Evolutionary conservation across 1,140 invertebrate species (phyloP), one percentile per base, ranked within the genome.

Genomic region (Diorhabda elongata): DNA sequence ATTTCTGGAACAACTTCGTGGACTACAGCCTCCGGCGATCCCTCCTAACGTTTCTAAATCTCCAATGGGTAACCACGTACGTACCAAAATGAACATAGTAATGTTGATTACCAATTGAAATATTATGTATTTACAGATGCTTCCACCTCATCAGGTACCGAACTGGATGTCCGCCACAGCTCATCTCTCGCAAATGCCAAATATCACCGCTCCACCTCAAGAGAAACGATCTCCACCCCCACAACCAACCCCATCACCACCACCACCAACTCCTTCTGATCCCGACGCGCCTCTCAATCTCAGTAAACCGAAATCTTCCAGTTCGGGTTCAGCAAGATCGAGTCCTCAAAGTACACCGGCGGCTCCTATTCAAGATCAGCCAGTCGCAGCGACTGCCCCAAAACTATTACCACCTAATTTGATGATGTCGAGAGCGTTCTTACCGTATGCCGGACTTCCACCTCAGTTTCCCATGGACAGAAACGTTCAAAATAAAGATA

Each of bases 251-350:
- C 69, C 77, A 76, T 83, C 78, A 52, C 83, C 76, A 75, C 80
- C 69, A 77, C 82, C 81, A 44, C 79, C 83, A 5, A 83, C 82
- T 58, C 85, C 84, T 56, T 82, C 83, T 5, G 83, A 84, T 59
- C 82, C 90, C 4, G 94, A 96, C 75, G 89, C 91, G 0, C 94
- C 94, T 0, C 83, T 97, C 1, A 96, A 96, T 82, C 87, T 97
- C 4, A 92, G 89, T 71, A 96, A 96, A 82, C 94, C 94, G 43
- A 92, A 95, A 77, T 86, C 84, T 9, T 79, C 80, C 4, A 79
- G 78, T 66, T 81, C 70, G 61, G 81, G 66, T 71, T 82, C 72
- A 67, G 79, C 74, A 43, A 79, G 68, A 68, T 82, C 65, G 43
- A 82, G 69, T 77, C 69, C 76, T 26, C 74, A 75, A 41, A 74